Percentiles rank a stretch among this genome's conserved stretches.
Conservation (phyloP, 2,797 vertebrate species). For the Scarus forsteni region DNA sequence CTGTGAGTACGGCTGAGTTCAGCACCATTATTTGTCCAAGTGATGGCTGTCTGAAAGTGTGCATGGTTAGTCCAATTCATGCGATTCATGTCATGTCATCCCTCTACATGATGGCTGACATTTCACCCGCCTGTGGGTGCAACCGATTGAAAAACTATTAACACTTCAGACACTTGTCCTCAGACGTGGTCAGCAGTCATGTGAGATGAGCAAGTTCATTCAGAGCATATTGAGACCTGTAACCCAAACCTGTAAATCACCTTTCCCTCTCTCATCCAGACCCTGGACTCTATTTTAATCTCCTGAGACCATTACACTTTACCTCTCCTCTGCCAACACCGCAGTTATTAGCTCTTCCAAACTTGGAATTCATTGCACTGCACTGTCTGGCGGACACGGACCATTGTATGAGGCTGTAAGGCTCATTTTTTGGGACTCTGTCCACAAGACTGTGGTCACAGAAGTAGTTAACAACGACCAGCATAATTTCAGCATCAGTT, state of each 20-base stretch:
- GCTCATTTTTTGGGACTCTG: no score
- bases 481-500: no score
- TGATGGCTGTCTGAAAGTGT: constrained; percentile 10
- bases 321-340: no score
- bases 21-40: background rate
- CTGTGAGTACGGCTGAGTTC: background rate
- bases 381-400: no score
- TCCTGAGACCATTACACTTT: no score
- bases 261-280: background rate
- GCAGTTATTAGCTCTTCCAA: no score
- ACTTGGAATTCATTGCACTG: no score
- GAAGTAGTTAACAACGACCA: no score
- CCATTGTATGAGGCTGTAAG: no score
- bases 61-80: background rate
- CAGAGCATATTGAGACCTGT: constrained; percentile 9
- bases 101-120: background rate
- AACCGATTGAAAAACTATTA: background rate
- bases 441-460: no score
- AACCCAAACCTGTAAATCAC: constrained; percentile 1
- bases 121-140: background rate
- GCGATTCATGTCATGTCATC: background rate
- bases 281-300: background rate
- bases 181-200: background rate
- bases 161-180: constrained; percentile 6
- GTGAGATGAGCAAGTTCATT: background rate